Base-by-base conservation (phyloP, 1,140 invertebrate genomes). In the Drosophila obscura region DNA sequence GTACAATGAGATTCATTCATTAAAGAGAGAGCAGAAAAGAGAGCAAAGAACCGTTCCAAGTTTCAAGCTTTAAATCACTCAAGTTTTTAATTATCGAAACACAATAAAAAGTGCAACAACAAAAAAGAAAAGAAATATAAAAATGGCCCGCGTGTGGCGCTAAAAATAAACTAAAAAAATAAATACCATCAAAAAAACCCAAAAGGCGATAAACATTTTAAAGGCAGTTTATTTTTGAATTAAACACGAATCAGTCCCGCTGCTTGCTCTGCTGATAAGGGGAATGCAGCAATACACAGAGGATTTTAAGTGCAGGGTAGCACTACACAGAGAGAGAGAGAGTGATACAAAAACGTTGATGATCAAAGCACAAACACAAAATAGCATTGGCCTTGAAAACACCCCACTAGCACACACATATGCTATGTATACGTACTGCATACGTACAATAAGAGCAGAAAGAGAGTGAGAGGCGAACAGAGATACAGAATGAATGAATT, bases 61-160 rank as follows among this genome's bases (percentile, higher is more conserved):
- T 22, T 31, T 24, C 22, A 53, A 15, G 35, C 22, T 52, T 59
- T 13, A 49, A 77, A 55, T 66, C 61, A 58, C 52, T 13, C 35
- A 59, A 56, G 26, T 61, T 65, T 65, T 75, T 87, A 65, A 85
- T 85, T 87, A 85, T 67, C 68, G 58, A 26, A 52, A 53, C 26
- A 51, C n/a, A 80, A 73, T 43, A 4, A 46, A 44, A 43, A 61
- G 48, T 45, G 43, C 41, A 77, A 65, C 35, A 73, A 55, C 62
- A 41, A 64, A 77, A 65, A 52, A 44, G 64, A 77, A 9, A 56
- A 51, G 43, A 43, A 19, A 41, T 50, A 74, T 60, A 58, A 69
- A 77, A 60, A 63, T 60, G 55, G 46, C 64, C 57, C 64, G 73
- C 68, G 68, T 84, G 81, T 87, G 81, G 68, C 81, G 81, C 74